Conservation (phyloP, 1,140 invertebrate genomes). For the Oedothorax gibbosus region DNA sequence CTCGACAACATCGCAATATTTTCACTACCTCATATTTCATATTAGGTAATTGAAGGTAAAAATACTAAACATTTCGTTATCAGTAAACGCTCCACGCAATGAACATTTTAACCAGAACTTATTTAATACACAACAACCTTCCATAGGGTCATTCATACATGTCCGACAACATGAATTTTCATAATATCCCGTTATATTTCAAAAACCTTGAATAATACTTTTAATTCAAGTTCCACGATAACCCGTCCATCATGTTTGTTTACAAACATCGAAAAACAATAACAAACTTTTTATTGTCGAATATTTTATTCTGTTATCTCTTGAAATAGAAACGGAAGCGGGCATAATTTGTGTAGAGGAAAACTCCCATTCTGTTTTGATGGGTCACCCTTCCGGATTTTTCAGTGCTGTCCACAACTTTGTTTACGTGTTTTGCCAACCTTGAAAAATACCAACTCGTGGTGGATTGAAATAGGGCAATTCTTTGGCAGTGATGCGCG, state of each 20-base stretch:
- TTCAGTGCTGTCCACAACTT: constrained; percentile 12
- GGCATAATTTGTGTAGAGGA: constrained; percentile 28
- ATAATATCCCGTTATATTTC: background rate
- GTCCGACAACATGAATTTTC: background rate
- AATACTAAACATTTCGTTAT: too few relatives aligned
- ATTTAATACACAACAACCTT: background rate
- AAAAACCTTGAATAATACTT: constrained; percentile 35
- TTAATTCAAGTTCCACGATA: background rate
- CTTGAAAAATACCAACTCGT: constrained; percentile 27
- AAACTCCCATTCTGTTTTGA: constrained; percentile 9
- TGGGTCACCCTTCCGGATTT: constrained; percentile 49
- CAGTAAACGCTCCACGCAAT: background rate
- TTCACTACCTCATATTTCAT: too few relatives aligned
- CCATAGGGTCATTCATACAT: constrained; percentile 3
- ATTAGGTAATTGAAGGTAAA: too few relatives aligned
- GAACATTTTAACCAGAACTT: background rate
- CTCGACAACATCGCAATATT: too few relatives aligned
- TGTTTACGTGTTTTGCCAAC: constrained; percentile 37
- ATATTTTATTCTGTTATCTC: background rate
- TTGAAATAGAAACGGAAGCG: constrained; percentile 34
- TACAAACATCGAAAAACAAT: constrained; percentile 55
- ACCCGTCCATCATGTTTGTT: constrained; percentile 35
- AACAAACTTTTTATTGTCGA: constrained; percentile 19
- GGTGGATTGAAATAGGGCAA: too few relatives aligned
- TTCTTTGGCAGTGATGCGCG: too few relatives aligned